Percentiles rank a stretch among this genome's conserved stretches.
These are phyloP conservation scores for Oophaga pumilio DNA, from an alignment of 2,113 vertebrate species.

Conservation along the genomic window DNA sequence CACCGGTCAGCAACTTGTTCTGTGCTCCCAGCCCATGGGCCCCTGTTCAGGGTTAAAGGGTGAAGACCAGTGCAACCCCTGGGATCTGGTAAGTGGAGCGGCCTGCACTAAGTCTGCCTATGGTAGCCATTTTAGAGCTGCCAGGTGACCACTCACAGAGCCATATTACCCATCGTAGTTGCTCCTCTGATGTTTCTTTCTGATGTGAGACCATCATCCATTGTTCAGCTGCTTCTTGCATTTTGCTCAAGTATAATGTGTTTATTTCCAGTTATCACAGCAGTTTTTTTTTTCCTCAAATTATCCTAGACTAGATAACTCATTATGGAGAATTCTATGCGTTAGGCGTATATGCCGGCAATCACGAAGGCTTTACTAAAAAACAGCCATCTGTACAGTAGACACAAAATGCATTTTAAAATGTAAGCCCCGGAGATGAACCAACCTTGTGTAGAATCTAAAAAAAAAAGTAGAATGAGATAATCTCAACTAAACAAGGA, in stretches of 20 bases:
- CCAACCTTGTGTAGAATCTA: slow-evolving; percentile 46
- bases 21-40: too few relatives aligned
- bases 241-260: not conserved
- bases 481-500: slow-evolving; percentile 59
- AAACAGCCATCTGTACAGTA: slow-evolving; percentile 57
- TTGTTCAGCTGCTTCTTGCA: not conserved
- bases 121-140: too few relatives aligned
- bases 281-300: slow-evolving; percentile 39
- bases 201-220: not conserved
- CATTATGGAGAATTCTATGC: slow-evolving; percentile 51
- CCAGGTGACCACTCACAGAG: too few relatives aligned
- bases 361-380: slow-evolving; percentile 41
- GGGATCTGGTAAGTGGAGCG: too few relatives aligned
- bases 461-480: slow-evolving; percentile 60
- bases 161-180: not conserved
- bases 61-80: too few relatives aligned
- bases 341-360: slow-evolving; percentile 34
- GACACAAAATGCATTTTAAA: slow-evolving; percentile 47
- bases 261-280: slow-evolving; percentile 15
- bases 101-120: too few relatives aligned
- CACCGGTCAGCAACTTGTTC: too few relatives aligned
- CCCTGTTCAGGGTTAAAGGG: too few relatives aligned
- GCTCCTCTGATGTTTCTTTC: not conserved
- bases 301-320: slow-evolving; percentile 49
- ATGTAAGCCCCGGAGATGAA: slow-evolving; percentile 59